These are phyloP conservation scores for Hypselothyrea guttata DNA, from an alignment of 2,888 invertebrate species.

Conservation along the genomic window DNA sequence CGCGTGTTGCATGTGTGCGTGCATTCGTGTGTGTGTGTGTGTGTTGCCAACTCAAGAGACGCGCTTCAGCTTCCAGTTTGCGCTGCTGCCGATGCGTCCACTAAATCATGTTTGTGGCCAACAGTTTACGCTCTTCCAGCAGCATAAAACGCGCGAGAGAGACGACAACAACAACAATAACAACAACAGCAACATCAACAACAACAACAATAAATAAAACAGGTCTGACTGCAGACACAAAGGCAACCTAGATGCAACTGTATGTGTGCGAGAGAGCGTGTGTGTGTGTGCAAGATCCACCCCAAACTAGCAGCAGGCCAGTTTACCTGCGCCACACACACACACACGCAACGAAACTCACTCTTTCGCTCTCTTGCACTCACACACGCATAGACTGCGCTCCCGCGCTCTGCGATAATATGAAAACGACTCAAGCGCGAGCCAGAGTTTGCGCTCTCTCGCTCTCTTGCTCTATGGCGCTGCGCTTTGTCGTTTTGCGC, in stretches of 20 bases:
- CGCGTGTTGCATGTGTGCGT: constrained; percentile 19
- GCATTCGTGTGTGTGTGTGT: constrained; percentile 20
- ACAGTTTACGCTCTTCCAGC: constrained; percentile 38
- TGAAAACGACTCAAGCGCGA: constrained; percentile 34
- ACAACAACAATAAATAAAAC: constrained; percentile 26
- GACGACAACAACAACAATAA: constrained; percentile 1
- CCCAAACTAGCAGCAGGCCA: constrained; percentile 33
- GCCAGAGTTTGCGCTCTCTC: constrained; percentile 16
- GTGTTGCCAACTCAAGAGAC: constrained; percentile 44
- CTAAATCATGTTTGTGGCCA: constrained; percentile 54
- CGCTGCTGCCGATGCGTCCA: constrained; percentile 28
- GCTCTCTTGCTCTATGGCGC: background rate
- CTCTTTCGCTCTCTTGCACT: constrained; percentile 2
- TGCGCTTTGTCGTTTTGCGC: constrained; percentile 3
- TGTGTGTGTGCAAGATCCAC: constrained; percentile 55
- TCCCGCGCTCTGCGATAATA: background rate
- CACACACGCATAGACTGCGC: background rate
- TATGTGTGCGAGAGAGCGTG: constrained; percentile 14
- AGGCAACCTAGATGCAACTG: constrained; percentile 19
- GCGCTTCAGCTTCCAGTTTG: constrained; percentile 34
- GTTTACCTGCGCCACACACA: constrained; percentile 32
- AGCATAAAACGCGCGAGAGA: constrained; percentile 4
- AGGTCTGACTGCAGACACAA: constrained; percentile 50
- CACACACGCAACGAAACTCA: constrained; percentile 3
- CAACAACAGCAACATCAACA: background rate